Conservation (phyloP, 30 jellyfish, hydroid and myxozoan species). For the Cassiopea andromeda region DNA sequence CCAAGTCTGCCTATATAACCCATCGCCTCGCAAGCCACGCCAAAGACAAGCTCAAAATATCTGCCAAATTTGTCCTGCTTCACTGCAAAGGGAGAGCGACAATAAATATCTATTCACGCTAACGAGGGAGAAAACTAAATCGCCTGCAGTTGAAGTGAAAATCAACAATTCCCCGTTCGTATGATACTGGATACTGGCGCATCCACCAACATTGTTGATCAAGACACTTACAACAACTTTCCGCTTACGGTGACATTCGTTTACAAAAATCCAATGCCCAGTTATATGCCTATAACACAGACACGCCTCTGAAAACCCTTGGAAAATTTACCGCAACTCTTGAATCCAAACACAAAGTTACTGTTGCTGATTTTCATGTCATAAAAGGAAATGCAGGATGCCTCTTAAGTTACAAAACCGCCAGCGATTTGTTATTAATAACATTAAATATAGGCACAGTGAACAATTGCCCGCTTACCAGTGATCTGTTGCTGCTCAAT, state of each 20-base stretch:
- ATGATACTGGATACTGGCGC: slow-evolving; percentile 58
- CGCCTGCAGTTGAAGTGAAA: slow-evolving; percentile 40
- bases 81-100: slow-evolving; percentile 39
- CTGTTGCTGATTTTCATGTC: slow-evolving; percentile 48
- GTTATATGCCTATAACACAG: slow-evolving; percentile 9
- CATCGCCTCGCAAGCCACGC: background rate
- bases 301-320: slow-evolving; percentile 50
- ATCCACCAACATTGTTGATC: slow-evolving; percentile 19
- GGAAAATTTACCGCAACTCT: slow-evolving; percentile 54
- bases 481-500: slow-evolving; percentile 42
- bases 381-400: slow-evolving; percentile 49
- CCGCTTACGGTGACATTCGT: slow-evolving; percentile 44
- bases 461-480: slow-evolving; percentile 38
- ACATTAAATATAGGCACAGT: slow-evolving; percentile 36
- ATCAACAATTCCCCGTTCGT: slow-evolving; percentile 21
- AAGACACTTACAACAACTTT: slow-evolving; percentile 15
- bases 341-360: slow-evolving; percentile 38
- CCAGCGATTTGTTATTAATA: slow-evolving; percentile 34
- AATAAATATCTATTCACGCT: slow-evolving; percentile 31
- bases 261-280: slow-evolving; percentile 24
- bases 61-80: slow-evolving; percentile 6
- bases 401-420: slow-evolving; percentile 26
- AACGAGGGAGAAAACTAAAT: slow-evolving; percentile 11
- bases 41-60: slow-evolving; percentile 15
- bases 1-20: slow-evolving; percentile 23